phyloP scores from a whole-genome alignment of 2,797 vertebrate species.

The Sitta carolinensis region DNA sequence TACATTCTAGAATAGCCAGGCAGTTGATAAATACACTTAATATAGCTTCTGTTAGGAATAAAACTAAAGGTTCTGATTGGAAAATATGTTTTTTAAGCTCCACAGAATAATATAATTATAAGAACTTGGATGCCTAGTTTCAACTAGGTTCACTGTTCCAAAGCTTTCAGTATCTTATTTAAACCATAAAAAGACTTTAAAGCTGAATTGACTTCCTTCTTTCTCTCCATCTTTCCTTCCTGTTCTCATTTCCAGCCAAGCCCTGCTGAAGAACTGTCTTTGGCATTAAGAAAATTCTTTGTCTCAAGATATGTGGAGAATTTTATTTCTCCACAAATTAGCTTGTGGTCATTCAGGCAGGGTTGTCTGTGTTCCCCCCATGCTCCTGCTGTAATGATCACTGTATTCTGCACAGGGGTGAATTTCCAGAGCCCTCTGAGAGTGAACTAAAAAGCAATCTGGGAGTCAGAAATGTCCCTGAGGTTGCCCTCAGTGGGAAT shows the following conservation, averaged over 20 bases:
- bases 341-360: background rate
- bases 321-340: background rate
- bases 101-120: background rate
- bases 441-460: background rate
- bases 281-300: background rate
- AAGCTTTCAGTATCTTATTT: background rate
- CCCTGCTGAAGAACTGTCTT: background rate
- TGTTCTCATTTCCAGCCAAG: background rate
- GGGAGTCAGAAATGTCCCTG: background rate
- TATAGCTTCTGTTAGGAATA: background rate
- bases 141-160: background rate
- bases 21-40: background rate
- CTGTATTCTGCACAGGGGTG: background rate
- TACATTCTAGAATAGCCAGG: background rate
- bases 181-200: background rate
- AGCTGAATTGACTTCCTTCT: background rate
- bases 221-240: background rate
- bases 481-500: background rate
- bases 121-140: background rate
- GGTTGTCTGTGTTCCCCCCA: accelerated
- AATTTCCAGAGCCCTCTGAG: background rate
- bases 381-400: background rate
- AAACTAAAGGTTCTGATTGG: background rate
- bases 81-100: background rate
- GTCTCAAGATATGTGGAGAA: background rate